Evolutionary conservation across 1,140 invertebrate genomes (phyloP).

Genomic region (Galleria mellonella): DNA sequence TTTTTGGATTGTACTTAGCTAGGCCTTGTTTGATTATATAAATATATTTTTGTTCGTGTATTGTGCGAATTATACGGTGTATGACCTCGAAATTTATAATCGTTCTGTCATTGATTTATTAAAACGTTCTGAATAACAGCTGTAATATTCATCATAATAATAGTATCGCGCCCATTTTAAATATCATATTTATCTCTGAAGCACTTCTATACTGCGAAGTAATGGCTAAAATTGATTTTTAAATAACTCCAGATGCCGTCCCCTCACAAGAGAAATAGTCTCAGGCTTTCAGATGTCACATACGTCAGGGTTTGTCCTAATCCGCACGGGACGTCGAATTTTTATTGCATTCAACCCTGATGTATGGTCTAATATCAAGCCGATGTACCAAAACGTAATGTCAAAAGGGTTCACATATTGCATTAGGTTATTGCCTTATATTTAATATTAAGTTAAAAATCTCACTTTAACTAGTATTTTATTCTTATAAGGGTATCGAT

Average conservation of each 20-base stretch:
- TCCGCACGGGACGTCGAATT: slow-evolving; percentile 59
- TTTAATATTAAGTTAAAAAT: too few species aligned
- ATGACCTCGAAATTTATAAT: slow-evolving; percentile 49
- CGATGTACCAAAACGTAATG: slow-evolving; percentile 42
- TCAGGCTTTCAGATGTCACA: slow-evolving; percentile 60
- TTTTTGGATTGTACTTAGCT: slow-evolving; percentile 26
- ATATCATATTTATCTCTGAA: slow-evolving; percentile 14
- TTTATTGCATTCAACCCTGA: slow-evolving; percentile 63
- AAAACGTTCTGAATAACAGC: slow-evolving; percentile 40
- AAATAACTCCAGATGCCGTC: slow-evolving; percentile 34
- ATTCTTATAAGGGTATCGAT: too few species aligned
- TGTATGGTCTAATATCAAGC: slow-evolving; percentile 56
- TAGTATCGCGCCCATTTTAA: slow-evolving; percentile 16
- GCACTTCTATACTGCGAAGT: slow-evolving; percentile 11
- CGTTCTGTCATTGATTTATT: slow-evolving; percentile 54
- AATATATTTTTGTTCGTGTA: slow-evolving; percentile 28
- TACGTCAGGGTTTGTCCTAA: slow-evolving; percentile 66
- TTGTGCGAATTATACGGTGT: slow-evolving; percentile 52
- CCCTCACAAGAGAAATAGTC: slow-evolving; percentile 44
- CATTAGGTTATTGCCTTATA: neutral
- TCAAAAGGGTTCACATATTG: slow-evolving; percentile 40
- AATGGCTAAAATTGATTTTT: slow-evolving; percentile 53
- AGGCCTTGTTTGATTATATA: slow-evolving; percentile 25
- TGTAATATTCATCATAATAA: slow-evolving; percentile 45
- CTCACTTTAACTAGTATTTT: too few species aligned